Evolutionary conservation across 2,888 invertebrate genomes (phyloP).

Genomic region (Priocnemis perturbator): DNA sequence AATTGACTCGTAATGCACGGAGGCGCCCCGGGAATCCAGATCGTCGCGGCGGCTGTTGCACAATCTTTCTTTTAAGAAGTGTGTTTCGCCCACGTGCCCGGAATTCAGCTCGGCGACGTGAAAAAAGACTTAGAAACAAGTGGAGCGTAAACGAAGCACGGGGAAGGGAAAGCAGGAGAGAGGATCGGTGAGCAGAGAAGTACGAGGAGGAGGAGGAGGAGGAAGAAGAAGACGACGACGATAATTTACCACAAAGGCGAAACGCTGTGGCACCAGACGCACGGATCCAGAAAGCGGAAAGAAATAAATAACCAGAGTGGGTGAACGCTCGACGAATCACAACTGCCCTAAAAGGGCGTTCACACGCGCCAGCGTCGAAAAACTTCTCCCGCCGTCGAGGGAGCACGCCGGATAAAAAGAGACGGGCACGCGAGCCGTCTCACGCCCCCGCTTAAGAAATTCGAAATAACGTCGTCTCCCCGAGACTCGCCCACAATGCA

Average conservation of each 20-base stretch:
- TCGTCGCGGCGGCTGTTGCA: slow-evolving; percentile 3
- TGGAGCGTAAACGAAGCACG: background rate
- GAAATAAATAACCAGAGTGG: slow-evolving; percentile 49
- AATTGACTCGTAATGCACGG: slow-evolving; percentile 6
- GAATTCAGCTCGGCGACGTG: background rate
- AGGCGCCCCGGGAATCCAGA: background rate
- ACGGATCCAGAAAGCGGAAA: slow-evolving; percentile 37
- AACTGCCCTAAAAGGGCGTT: slow-evolving; percentile 23
- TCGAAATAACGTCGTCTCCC: background rate
- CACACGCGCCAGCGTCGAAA: slow-evolving; percentile 6
- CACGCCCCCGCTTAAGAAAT: slow-evolving; percentile 2
- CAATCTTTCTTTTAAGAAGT: slow-evolving; percentile 7
- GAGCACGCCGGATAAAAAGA: background rate
- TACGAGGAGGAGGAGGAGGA: too few relatives aligned
- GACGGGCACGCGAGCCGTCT: background rate
- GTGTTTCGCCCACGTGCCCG: slow-evolving; percentile 5
- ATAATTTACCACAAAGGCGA: slow-evolving; percentile 52
- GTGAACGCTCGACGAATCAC: slow-evolving; percentile 45
- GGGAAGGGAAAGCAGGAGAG: slow-evolving; percentile 25
- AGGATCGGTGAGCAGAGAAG: slow-evolving; percentile 13
- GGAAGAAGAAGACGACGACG: slow-evolving; percentile 35
- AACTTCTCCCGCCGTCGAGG: background rate
- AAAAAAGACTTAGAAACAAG: background rate
- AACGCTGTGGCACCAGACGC: slow-evolving; percentile 26
- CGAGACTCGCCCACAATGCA: background rate